Base-by-base conservation (phyloP, 2,797 vertebrate genomes). In the Notolepis coatsorum region DNA sequence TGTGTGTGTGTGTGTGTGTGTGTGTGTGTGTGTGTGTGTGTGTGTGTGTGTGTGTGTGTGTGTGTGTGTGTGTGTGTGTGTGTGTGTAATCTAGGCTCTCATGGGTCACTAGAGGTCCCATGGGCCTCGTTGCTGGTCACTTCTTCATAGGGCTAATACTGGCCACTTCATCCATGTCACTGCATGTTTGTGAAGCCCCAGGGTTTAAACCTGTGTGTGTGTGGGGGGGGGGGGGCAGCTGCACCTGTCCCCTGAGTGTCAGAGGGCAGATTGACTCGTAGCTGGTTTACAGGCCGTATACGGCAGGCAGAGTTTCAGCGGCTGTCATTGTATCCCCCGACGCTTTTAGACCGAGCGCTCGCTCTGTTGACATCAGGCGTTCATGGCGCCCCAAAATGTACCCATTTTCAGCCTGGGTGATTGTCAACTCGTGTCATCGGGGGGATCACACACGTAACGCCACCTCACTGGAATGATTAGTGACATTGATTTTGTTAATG, bases 181-280 rank as follows among this genome's bases (percentile, higher is more conserved):
- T n/a, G n/a, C n/a, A n/a, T 74, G 65, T 64, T 53, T 7, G 4
- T 53, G 48, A 47, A 59, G 42, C 45, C 57, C n/a, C 8, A 48
- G 52, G n/a, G 33, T 63, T 45, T 57, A 37, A 43, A 42, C 31
- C 18, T 61, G 25, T 53, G 52, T n/a, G n/a, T n/a, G n/a, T n/a
- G n/a, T n/a, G n/a, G n/a, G n/a, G n/a, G n/a, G n/a, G n/a, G n/a
- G n/a, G 41, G n/a, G n/a, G n/a, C n/a, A 31, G 31, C 78, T 81
- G 90, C 92, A 93, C 87, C 92, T 92, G 92, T 91, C 88, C 27
- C 17, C 51, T 1, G 67, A 57, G 80, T 83, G 88, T 89, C 89
- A 86, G 60, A 71, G 74, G 84, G 61, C 80, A 87, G 77, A 84
- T 80, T 69, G 77, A 88, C 77, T 85, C 80, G 59, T 75, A 68